Evolutionary conservation across 2,797 vertebrate species (phyloP).

Genomic region (Pogonophryne albipinna): DNA sequence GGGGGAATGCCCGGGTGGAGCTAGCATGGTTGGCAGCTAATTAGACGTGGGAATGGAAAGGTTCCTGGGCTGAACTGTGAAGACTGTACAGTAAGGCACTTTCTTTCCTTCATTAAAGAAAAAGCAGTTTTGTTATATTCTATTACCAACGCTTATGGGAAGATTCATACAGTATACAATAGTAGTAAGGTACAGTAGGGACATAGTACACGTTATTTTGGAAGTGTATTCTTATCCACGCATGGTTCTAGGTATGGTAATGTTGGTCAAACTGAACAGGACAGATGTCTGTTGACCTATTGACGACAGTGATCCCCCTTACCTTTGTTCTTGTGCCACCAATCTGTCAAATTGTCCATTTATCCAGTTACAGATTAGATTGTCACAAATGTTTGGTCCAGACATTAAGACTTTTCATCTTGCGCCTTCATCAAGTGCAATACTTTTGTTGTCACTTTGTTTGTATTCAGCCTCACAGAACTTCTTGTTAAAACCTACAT

Average conservation of each 20-base stretch:
- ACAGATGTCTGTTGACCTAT: no score
- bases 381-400: not conserved
- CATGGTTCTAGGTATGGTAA: not conserved
- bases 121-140: not conserved
- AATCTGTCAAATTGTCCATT: no score
- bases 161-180: not conserved
- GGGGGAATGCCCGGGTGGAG: constrained; percentile 64
- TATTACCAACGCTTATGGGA: not conserved
- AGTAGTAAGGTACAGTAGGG: not conserved
- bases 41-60: constrained; percentile 76
- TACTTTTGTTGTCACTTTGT: not conserved
- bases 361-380: no score
- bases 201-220: not conserved
- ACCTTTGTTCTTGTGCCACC: no score
- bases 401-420: constrained; percentile 1
- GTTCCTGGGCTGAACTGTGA: constrained; percentile 50
- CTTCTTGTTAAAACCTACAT: not conserved
- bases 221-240: not conserved
- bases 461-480: not conserved
- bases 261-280: not conserved
- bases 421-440: not conserved
- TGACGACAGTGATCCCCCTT: no score
- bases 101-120: not conserved
- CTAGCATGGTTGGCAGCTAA: constrained; percentile 73
- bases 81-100: constrained; percentile 16